phyloP scores from a whole-genome alignment of 2,888 invertebrate genomes.

The Conops quadrifasciatus region DNA sequence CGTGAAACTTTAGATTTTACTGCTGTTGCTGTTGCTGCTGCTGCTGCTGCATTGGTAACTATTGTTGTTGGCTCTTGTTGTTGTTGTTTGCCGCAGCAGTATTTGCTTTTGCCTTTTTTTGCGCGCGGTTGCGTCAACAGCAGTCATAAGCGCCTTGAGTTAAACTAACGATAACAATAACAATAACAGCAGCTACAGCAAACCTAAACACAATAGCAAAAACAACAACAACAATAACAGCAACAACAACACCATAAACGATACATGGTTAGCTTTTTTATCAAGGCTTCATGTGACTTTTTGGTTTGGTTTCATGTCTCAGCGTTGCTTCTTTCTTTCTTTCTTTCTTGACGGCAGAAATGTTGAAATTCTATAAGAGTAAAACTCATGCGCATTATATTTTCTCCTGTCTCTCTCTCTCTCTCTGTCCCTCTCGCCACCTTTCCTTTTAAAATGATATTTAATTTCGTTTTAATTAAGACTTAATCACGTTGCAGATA shows the following conservation, averaged over 20 bases:
- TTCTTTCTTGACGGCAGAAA: conserved; percentile 15
- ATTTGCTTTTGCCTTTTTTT: conserved; percentile 35
- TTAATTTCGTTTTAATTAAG: conserved; percentile 55
- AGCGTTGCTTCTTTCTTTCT: conserved; percentile 20
- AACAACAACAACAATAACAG: too few species aligned
- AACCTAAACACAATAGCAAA: conserved; percentile 40
- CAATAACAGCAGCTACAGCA: conserved; percentile 4
- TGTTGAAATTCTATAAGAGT: conserved; percentile 21
- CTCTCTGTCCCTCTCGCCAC: conserved; percentile 1
- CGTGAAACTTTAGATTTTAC: conserved; percentile 36
- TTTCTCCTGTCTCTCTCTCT: conserved; percentile 16
- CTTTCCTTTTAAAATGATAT: conserved; percentile 26
- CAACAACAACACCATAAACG: too few species aligned
- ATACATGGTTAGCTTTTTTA: neutral
- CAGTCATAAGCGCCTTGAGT: neutral
- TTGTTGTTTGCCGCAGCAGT: too few species aligned
- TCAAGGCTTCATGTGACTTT: conserved; percentile 41
- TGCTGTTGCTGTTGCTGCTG: conserved; percentile 15
- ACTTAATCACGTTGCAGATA: conserved; percentile 59
- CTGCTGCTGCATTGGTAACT: neutral
- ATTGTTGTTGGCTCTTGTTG: neutral
- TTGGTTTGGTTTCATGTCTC: conserved; percentile 48
- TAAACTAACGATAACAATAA: conserved; percentile 4
- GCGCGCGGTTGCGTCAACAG: conserved; percentile 46
- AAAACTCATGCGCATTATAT: too few species aligned